Base-by-base conservation (phyloP, 1,140 invertebrate genomes). In the Drosophila lini region DNA sequence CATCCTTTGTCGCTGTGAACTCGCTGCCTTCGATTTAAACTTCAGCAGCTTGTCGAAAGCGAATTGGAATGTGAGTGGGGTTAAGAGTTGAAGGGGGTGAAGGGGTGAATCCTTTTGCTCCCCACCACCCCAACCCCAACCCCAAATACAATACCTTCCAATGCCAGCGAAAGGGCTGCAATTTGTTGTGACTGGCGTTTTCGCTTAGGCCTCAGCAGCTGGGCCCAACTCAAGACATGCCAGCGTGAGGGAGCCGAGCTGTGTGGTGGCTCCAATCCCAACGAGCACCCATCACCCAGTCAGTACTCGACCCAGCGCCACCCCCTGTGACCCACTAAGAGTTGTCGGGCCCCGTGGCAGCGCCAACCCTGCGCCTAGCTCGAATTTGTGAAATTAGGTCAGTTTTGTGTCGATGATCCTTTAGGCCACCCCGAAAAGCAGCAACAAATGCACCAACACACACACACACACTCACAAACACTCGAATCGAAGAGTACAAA, bases 341-440 rank as follows among this genome's bases (percentile, higher is more conserved):
- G 69, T 42, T 74, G 64, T 73, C 53, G 69, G 71, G 52, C 38
- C 75, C 69, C 75, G 58, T 57, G 52, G 68, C 68, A 74, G 79
- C 71, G 44, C 76, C 42, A 80, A 70, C 73, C 76, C 78, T 82
- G 74, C 81, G 86, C 86, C 86, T 82, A 90, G 81, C 78, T 78
- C 84, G 78, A 89, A 81, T 89, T 88, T 81, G 63, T 90, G 88
- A 92, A 92, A 92, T 91, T 92, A 91, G 91, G 91, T 92, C 91
- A 92, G 91, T 90, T 90, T 75, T 84, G 91, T 92, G 91, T 92
- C 91, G 91, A 92, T 92, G 91, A 92, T 92, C 91, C 90, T 92
- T 91, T 91, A 67, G 79, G 70, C 78, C 78, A 63, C 70, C 77
- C 77, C 74, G 38, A 64, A 65, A 63, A 71, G 45, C 74, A 80